Percentiles rank a stretch among this genome's conserved stretches.
Conservation (phyloP, 2,888 invertebrate genomes). For the Cyclophora albipunctata region DNA sequence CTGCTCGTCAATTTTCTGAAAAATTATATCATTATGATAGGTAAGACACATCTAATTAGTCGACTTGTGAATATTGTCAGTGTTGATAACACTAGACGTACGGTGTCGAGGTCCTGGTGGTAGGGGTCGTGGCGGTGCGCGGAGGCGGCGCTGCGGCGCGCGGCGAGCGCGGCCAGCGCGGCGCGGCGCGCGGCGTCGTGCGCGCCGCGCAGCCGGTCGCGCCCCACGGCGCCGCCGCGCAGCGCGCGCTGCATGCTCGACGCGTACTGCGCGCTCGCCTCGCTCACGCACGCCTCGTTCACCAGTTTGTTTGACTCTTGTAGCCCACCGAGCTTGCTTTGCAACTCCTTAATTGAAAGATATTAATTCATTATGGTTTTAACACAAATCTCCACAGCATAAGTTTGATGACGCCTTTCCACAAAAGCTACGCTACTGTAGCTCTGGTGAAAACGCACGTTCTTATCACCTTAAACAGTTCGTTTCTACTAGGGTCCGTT, state of each 20-base stretch:
- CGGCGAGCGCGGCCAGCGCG: conserved; percentile 4
- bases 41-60: neutral
- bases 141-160: neutral
- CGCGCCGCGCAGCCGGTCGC: conserved; percentile 4
- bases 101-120: neutral
- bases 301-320: conserved; percentile 10
- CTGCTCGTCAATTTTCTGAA: conserved; percentile 12
- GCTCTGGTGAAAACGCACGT: neutral
- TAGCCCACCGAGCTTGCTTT: conserved; percentile 8
- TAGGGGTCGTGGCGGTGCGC: too few species aligned
- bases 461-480: conserved; percentile 1
- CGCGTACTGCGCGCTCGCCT: conserved; percentile 13
- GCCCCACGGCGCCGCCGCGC: conserved; percentile 41
- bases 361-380: neutral
- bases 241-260: conserved; percentile 26
- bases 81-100: too few species aligned
- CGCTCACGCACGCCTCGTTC: conserved; percentile 14
- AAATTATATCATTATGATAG: neutral
- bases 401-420: too few species aligned
- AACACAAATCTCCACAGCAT: neutral
- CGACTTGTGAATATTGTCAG: too few species aligned
- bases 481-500: conserved; percentile 10
- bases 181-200: conserved; percentile 10
- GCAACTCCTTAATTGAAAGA: conserved; percentile 8
- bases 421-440: neutral